phyloP scores from a whole-genome alignment of 2,113 vertebrate species.

The Pithys albifrons region DNA sequence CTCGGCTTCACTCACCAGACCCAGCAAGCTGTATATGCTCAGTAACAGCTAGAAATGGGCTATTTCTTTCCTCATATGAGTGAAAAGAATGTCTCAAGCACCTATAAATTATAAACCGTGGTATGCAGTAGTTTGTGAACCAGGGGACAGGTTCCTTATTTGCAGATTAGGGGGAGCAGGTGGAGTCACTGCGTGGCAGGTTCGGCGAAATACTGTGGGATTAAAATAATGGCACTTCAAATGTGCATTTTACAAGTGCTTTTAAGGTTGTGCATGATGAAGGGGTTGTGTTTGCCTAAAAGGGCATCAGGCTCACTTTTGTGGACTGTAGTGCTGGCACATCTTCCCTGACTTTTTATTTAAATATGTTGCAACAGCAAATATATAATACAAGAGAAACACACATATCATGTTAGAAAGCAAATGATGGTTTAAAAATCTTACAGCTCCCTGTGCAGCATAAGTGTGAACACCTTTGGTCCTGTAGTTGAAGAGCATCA shows the following conservation, averaged over 20 bases:
- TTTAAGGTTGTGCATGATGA: not conserved
- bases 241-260: not conserved
- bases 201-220: not conserved
- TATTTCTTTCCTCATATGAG: not conserved
- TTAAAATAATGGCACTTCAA: not conserved
- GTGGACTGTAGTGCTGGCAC: not conserved
- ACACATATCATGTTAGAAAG: too few relatives aligned
- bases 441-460: not conserved
- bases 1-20: constrained; percentile 17
- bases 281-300: not conserved
- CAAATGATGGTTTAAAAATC: not conserved
- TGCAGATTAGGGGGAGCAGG: not conserved
- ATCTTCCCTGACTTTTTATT: not conserved
- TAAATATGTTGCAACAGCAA: not conserved
- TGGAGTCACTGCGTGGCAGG: not conserved
- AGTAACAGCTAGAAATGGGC: not conserved
- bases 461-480: not conserved
- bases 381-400: not conserved
- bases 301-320: not conserved
- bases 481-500: not conserved
- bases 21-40: constrained; percentile 22
- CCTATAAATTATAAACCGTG: not conserved
- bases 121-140: not conserved
- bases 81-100: not conserved
- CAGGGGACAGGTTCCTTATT: not conserved